These are phyloP conservation scores for Pseudomyrmex cubaensis DNA, from an alignment of 1,140 invertebrate species.

Conservation along the genomic window DNA sequence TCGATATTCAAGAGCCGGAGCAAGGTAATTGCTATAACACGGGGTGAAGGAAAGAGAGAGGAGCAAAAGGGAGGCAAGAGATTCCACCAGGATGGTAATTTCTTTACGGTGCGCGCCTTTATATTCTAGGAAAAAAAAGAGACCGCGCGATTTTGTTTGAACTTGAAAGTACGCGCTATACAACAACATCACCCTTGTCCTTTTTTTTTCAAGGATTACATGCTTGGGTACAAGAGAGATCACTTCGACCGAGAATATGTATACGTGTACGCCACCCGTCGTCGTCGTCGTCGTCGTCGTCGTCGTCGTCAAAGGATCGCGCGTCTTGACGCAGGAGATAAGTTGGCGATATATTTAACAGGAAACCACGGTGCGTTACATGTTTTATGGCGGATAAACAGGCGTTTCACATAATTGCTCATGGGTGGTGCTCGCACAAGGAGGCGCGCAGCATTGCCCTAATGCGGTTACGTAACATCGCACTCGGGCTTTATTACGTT, in stretches of 20 bases:
- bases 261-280: neutral
- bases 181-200: constrained; percentile 31
- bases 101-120: constrained; percentile 44
- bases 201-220: constrained; percentile 43
- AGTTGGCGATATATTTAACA: constrained; percentile 54
- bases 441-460: neutral
- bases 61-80: constrained; percentile 22
- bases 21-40: neutral
- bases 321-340: constrained; percentile 51
- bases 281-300: neutral
- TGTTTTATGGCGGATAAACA: constrained; percentile 52
- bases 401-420: constrained; percentile 56
- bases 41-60: too few species aligned
- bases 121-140: constrained; percentile 25
- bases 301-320: constrained; percentile 40
- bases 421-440: neutral
- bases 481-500: constrained; percentile 44
- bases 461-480: constrained; percentile 57
- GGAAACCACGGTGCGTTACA: constrained; percentile 39
- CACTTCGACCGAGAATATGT: constrained; percentile 47
- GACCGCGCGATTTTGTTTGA: constrained; percentile 44
- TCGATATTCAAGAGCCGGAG: constrained; percentile 44
- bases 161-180: constrained; percentile 34
- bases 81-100: constrained; percentile 49
- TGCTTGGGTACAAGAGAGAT: constrained; percentile 44